Evolutionary conservation across 2,888 invertebrate genomes (phyloP).

Genomic region (Agrochola macilenta): DNA sequence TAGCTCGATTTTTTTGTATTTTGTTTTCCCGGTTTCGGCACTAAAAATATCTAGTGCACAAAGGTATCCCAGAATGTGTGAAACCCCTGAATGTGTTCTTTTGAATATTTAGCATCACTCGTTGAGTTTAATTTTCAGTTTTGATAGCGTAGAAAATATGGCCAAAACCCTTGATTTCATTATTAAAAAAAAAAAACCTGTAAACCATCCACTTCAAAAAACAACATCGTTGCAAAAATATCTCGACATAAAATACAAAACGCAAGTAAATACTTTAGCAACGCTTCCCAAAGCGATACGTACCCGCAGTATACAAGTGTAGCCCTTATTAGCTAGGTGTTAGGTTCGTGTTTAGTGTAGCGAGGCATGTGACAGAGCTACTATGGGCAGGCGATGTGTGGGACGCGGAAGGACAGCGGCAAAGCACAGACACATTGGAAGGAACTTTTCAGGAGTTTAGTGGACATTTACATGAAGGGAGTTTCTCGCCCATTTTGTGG

Average conservation of each 20-base stretch:
- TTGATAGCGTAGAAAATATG: background rate
- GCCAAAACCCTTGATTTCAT: background rate
- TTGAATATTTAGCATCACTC: background rate
- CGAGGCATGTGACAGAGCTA: constrained; percentile 88
- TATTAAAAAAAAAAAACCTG: background rate
- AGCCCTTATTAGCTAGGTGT: constrained; percentile 82
- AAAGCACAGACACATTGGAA: constrained; percentile 79
- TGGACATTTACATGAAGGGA: background rate
- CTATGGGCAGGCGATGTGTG: constrained; percentile 87
- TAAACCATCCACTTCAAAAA: constrained; percentile 50
- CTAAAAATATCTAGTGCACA: background rate
- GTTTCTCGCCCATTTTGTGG: background rate
- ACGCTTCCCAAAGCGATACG: constrained; percentile 71
- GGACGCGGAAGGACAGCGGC: constrained; percentile 86
- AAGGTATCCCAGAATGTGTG: background rate
- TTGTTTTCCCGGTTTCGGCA: background rate
- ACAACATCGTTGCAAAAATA: constrained; percentile 21
- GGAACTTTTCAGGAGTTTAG: constrained; percentile 47
- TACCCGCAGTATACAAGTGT: constrained; percentile 64
- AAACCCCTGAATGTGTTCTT: background rate
- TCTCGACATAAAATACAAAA: constrained; percentile 20
- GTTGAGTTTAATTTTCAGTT: background rate
- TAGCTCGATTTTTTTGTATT: background rate
- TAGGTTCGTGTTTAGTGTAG: constrained; percentile 87
- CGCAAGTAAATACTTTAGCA: constrained; percentile 55